Evolutionary conservation across 2,797 vertebrate genomes (phyloP), one percentile per base, ranked within the genome.

Genomic region (Melanotaenia trifasciata): DNA sequence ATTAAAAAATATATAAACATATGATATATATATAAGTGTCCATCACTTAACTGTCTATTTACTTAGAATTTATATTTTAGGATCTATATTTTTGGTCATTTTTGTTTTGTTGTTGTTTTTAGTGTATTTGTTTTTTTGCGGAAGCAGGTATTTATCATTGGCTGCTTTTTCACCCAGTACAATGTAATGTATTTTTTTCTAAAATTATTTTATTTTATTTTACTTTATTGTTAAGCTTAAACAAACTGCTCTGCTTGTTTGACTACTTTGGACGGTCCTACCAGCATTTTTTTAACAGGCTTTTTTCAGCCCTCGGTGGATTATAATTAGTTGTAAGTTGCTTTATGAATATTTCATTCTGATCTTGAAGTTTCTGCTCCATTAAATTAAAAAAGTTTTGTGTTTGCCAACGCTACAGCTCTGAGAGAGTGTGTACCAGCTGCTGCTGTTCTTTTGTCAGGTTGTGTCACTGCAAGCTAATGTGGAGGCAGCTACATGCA

Each of bases 301-400:
- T 11, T 33, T 59, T 24, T 24, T 74, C 51, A 45, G 43, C 32
- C 36, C 9, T 54, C 16, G 20, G 3, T 45, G 30, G 33, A 2
- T 59, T 68, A 70, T 62, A 69, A 5, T 54, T 54, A 26, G 51
- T 54, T 3, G 10, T 13, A 53, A n/a, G 50, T 53, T 26, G 12
- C 13, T 64, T 30, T 69, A n/a, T 77, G 47, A 61, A 61, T 67
- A 53, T 77, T 70, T 76, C 0, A 72, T 66, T 62, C 56, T 61
- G 12, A 26, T 24, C 24, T 40, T 18, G 69, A 24, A 16, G 2
- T 64, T 61, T 73, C 24, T 35, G 45, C 67, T 50, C 69, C 6
- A 43, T 24, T 32, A 59, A 71, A 58, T 1, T 2, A 72, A 36
- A 65, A 66, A 54, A 51, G 5, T 4, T 32, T 56, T 12, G 32